Evolutionary conservation across 2,113 vertebrate genomes (phyloP).

Genomic region (Balaeniceps rex): DNA sequence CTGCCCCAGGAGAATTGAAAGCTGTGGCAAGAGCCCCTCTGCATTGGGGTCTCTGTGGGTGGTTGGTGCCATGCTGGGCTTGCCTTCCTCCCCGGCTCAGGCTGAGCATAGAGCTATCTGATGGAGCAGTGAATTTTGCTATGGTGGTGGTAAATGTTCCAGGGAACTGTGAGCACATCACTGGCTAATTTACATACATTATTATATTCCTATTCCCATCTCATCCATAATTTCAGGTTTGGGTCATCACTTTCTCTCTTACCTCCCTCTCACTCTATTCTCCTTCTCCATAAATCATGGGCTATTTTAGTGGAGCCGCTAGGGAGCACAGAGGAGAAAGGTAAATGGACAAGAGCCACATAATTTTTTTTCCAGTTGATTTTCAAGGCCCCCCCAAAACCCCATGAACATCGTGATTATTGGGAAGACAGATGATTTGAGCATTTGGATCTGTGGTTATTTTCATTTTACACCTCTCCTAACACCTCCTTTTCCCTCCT

Average conservation of each 20-base stretch:
- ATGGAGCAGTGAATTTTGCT: background rate
- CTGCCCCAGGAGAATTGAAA: background rate
- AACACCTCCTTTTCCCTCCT: conserved; percentile 7
- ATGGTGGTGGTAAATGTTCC: background rate
- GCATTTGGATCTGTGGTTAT: background rate
- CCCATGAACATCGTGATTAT: background rate
- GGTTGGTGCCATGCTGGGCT: background rate
- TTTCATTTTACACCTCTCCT: background rate
- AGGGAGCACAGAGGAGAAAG: background rate
- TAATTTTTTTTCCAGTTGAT: background rate
- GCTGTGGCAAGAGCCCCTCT: background rate
- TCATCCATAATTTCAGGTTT: conserved; percentile 48
- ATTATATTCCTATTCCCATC: conserved; percentile 38
- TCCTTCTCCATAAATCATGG: conserved; percentile 21
- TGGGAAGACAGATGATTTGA: background rate
- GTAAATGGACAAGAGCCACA: background rate
- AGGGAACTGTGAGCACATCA: background rate
- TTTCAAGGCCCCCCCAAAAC: background rate
- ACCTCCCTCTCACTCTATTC: background rate
- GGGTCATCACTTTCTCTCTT: background rate
- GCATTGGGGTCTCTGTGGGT: background rate
- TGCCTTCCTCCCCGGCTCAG: background rate
- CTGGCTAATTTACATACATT: conserved; percentile 21
- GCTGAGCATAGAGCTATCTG: background rate
- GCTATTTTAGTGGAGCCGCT: conserved; percentile 10